Percentiles rank a stretch among this genome's conserved stretches.
These are phyloP conservation scores for Megaceryle alcyon DNA, from an alignment of 2,797 vertebrate genomes.

Conservation along the genomic window DNA sequence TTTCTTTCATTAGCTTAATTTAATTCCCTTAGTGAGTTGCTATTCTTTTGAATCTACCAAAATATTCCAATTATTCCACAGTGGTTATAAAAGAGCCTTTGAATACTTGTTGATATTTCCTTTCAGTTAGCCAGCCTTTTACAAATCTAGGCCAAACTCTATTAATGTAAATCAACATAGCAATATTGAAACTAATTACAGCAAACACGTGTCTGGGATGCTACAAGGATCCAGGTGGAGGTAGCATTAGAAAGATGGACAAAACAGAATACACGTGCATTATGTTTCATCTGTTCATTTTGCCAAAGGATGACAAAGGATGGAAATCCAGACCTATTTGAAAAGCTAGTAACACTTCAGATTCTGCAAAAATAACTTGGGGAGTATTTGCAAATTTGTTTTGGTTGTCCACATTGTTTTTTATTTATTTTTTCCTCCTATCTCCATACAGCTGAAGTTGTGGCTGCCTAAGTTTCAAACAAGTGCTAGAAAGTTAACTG, in stretches of 20 bases:
- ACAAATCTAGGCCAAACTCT: not conserved
- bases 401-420: too few species aligned
- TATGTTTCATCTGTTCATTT: not conserved
- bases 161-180: not conserved
- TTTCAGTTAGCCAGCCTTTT: not conserved
- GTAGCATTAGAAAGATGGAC: not conserved
- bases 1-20: conserved; percentile 55
- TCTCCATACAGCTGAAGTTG: not conserved
- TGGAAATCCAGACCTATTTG: not conserved
- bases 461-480: not conserved
- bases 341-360: not conserved
- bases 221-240: not conserved
- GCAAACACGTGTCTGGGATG: not conserved
- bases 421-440: accelerated
- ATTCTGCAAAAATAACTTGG: not conserved
- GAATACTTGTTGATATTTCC: not conserved
- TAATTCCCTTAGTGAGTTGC: conserved; percentile 20
- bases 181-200: not conserved
- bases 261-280: not conserved
- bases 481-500: not conserved
- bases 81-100: not conserved
- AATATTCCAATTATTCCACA: conserved; percentile 1
- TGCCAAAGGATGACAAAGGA: not conserved
- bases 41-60: conserved; percentile 37
- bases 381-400: not conserved